Conservation (phyloP, 1,140 invertebrate species). For the Danaus melanippus region DNA sequence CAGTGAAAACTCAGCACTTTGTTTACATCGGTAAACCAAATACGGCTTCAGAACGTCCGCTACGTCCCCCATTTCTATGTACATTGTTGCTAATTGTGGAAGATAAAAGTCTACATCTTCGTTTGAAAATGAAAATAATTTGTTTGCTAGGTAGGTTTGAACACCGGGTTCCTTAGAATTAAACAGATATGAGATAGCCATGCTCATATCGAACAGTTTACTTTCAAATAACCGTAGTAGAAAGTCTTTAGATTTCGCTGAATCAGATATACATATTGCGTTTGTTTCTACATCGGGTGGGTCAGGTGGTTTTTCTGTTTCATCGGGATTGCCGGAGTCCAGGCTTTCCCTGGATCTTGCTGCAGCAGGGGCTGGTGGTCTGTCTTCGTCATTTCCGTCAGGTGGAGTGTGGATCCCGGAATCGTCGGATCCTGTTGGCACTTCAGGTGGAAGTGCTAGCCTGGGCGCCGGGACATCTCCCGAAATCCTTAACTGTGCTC, state of each 20-base stretch:
- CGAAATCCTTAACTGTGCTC: slow-evolving; percentile 78
- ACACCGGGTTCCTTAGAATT: slow-evolving; percentile 99
- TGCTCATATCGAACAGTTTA: slow-evolving; percentile 97
- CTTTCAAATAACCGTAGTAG: slow-evolving; percentile 95
- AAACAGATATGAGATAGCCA: slow-evolving; percentile 97
- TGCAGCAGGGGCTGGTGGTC: slow-evolving; percentile 49
- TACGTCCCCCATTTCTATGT: slow-evolving; percentile 97
- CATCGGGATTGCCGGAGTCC: slow-evolving; percentile 77
- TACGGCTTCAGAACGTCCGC: slow-evolving; percentile 96
- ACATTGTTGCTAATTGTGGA: slow-evolving; percentile 98
- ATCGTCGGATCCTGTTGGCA: slow-evolving; percentile 86
- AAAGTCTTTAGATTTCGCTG: slow-evolving; percentile 67
- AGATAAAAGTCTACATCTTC: slow-evolving; percentile 97
- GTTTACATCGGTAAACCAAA: slow-evolving; percentile 93
- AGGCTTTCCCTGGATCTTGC: slow-evolving; percentile 78
- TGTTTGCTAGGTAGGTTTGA: slow-evolving; percentile 95
- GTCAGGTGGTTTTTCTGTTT: slow-evolving; percentile 64
- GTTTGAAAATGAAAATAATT: slow-evolving; percentile 95
- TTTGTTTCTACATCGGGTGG: slow-evolving; percentile 56
- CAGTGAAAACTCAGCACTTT: slow-evolving; percentile 95
- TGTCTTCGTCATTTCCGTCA: slow-evolving; percentile 50
- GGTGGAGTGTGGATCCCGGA: slow-evolving; percentile 82
- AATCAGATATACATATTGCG: slow-evolving; percentile 31
- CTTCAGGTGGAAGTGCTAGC: slow-evolving; percentile 85
- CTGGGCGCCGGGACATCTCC: slow-evolving; percentile 83